Evolutionary conservation across 2,797 vertebrate species (phyloP).

Genomic region (Phataginus tricuspis): DNA sequence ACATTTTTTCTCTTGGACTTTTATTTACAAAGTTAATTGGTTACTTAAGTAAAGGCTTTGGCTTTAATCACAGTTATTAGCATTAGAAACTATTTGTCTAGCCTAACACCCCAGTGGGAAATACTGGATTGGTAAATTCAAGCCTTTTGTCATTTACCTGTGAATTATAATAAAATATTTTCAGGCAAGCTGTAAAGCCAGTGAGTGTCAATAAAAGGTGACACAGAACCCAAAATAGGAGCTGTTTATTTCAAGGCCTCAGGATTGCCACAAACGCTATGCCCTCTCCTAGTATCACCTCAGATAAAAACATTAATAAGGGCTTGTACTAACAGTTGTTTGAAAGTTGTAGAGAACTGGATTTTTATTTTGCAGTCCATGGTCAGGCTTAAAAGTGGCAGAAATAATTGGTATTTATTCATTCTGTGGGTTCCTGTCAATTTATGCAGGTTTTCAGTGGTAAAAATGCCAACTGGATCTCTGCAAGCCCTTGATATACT

Average conservation of each 20-base stretch:
- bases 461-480: slow-evolving; percentile 27
- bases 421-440: not conserved
- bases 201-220: not conserved
- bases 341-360: not conserved
- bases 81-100: not conserved
- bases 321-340: not conserved
- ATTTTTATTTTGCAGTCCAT: not conserved
- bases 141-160: not conserved
- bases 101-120: not conserved
- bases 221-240: not conserved
- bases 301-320: not conserved
- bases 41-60: slow-evolving; percentile 2
- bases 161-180: not conserved
- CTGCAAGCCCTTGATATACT: slow-evolving; percentile 32
- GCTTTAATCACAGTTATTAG: not conserved
- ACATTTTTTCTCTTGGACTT: not conserved
- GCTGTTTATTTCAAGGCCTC: not conserved
- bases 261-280: not conserved
- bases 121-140: not conserved
- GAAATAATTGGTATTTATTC: not conserved
- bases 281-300: not conserved
- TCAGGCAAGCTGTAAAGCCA: not conserved
- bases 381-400: not conserved
- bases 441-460: not conserved
- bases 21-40: slow-evolving; percentile 14